A percentile compares a stretch with the other conserved stretches of the same genome.
phyloP scores from a whole-genome alignment of 1,140 invertebrate species.

The Drosophila gunungcola region DNA sequence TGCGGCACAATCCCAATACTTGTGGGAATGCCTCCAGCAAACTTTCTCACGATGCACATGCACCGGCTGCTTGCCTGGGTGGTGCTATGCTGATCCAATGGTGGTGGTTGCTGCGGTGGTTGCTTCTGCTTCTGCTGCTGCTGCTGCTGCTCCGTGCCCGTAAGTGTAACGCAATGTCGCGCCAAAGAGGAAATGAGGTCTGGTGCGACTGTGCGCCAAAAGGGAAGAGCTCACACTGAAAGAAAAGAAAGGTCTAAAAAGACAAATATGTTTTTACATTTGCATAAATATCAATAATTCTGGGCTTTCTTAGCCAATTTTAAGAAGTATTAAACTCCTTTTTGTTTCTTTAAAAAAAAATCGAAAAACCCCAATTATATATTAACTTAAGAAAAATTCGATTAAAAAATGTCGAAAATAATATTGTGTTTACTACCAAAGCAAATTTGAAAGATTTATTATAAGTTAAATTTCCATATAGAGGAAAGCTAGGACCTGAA shows the following conservation, averaged over 20 bases:
- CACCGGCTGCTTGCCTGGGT: slow-evolving; percentile 54
- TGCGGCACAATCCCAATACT: slow-evolving; percentile 70
- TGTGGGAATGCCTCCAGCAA: slow-evolving; percentile 83
- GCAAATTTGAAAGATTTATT: too few species aligned
- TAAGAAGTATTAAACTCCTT: too few species aligned
- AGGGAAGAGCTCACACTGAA: slow-evolving; percentile 31
- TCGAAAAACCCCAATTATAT: too few species aligned
- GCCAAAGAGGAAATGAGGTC: slow-evolving; percentile 80
- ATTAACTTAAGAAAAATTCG: too few species aligned
- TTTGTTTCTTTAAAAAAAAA: too few species aligned
- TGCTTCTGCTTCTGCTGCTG: slow-evolving; percentile 15
- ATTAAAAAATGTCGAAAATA: too few species aligned
- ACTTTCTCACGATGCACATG: slow-evolving; percentile 83
- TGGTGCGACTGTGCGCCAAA: slow-evolving; percentile 55
- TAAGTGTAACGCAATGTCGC: slow-evolving; percentile 81
- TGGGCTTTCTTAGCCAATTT: too few species aligned
- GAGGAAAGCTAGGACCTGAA: too few species aligned
- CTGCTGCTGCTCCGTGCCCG: slow-evolving; percentile 42
- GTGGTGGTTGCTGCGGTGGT: slow-evolving; percentile 71
- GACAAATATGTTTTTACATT: neutral
- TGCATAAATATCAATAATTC: too few species aligned
- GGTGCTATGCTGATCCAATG: slow-evolving; percentile 27
- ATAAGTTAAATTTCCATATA: too few species aligned
- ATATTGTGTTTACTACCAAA: too few species aligned
- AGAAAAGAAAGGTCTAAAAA: neutral